These are phyloP conservation scores for Acrossocheilus wenchowensis DNA, from an alignment of 2,797 vertebrate species.

Conservation along the genomic window DNA sequence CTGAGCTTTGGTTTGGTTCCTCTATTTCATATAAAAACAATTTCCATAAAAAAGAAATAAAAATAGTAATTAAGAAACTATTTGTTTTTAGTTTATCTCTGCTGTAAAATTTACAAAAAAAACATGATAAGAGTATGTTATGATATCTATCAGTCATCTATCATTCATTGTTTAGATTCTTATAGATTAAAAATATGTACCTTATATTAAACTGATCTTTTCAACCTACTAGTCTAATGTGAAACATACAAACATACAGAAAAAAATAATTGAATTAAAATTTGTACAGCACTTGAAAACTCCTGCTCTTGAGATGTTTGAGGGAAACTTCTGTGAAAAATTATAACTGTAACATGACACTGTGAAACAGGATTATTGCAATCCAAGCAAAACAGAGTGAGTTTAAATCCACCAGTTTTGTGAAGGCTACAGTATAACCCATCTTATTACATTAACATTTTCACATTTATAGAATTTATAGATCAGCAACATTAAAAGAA, in stretches of 20 bases:
- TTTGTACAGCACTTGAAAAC: background rate
- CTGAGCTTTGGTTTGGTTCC: background rate
- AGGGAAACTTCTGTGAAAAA: background rate
- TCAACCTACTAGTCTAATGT: background rate
- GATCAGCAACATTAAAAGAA: background rate
- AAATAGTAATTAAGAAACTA: background rate
- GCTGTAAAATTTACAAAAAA: background rate
- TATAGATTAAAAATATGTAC: background rate
- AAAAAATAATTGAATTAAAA: background rate
- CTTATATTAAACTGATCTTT: background rate
- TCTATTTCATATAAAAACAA: background rate
- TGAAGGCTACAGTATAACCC: background rate
- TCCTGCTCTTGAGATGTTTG: background rate
- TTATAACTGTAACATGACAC: background rate
- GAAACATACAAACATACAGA: background rate
- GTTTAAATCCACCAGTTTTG: background rate
- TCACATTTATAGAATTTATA: background rate
- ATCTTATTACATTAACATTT: background rate
- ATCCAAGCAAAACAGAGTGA: background rate
- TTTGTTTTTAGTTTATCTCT: background rate
- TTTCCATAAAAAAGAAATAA: background rate
- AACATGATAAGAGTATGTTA: background rate
- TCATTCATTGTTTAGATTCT: background rate
- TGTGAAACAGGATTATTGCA: background rate
- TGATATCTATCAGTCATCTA: background rate